Conservation (phyloP, 2,888 invertebrate species). For the Xestia rhomboidea region DNA sequence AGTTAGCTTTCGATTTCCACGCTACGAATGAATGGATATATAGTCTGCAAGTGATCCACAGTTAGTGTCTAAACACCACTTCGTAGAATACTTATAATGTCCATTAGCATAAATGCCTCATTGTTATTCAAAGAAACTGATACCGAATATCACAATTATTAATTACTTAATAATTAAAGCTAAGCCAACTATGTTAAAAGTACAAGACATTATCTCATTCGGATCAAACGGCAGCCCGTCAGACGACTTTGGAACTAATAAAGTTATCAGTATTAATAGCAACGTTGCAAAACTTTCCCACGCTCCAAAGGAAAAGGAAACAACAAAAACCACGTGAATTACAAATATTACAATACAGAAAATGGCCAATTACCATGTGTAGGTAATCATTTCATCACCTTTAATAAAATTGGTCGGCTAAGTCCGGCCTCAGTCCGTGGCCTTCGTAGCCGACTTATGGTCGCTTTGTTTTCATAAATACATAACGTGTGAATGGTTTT, state of each 20-base stretch:
- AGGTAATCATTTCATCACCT: constrained; percentile 76
- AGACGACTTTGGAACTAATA: constrained; percentile 55
- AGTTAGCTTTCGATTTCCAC: constrained; percentile 37
- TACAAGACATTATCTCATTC: constrained; percentile 42
- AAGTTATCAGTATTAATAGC: constrained; percentile 59
- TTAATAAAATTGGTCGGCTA: constrained; percentile 73
- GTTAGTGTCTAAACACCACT: constrained; percentile 15
- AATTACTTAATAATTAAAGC: constrained; percentile 43
- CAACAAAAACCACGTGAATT: constrained; percentile 62
- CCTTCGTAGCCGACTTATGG: constrained; percentile 78
- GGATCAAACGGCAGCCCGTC: constrained; percentile 42
- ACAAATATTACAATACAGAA: constrained; percentile 70
- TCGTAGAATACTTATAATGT: constrained; percentile 4
- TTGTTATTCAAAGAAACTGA: constrained; percentile 19
- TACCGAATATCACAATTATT: constrained; percentile 31
- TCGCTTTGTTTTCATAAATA: constrained; percentile 77
- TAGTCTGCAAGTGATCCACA: constrained; percentile 7
- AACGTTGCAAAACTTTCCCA: constrained; percentile 67
- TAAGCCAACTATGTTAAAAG: constrained; percentile 24
- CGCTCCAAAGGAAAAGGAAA: constrained; percentile 67
- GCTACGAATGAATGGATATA: constrained; percentile 19
- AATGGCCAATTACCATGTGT: constrained; percentile 72
- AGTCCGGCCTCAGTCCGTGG: constrained; percentile 71
- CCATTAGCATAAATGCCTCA: constrained; percentile 4
- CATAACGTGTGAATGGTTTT: constrained; percentile 78